A percentile compares a stretch with the other conserved stretches of the same genome.
Evolutionary conservation across 2,797 vertebrate species (phyloP).

Genomic region (Gambelia wislizenii): DNA sequence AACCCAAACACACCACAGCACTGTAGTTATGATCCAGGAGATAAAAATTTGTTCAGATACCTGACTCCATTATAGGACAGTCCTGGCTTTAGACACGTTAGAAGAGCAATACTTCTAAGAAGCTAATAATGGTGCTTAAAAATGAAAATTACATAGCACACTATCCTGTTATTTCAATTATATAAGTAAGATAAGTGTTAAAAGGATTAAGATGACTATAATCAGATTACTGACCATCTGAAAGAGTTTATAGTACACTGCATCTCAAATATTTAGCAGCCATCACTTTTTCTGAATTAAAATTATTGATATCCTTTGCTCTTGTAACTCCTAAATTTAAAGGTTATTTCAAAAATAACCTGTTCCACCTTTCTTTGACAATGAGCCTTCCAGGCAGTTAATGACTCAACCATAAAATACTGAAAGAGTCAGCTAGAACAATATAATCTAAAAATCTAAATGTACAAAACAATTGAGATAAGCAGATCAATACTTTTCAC

Average conservation of each 20-base stretch:
- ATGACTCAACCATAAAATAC: neutral
- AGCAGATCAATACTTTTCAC: neutral
- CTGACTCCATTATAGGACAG: constrained; percentile 6
- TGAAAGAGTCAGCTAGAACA: neutral
- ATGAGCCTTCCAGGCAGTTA: neutral
- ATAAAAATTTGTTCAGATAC: neutral
- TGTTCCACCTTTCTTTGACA: neutral
- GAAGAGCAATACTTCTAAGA: neutral
- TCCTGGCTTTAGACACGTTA: no score
- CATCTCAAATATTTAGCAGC: neutral
- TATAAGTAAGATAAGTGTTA: neutral
- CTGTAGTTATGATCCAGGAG: constrained; percentile 1
- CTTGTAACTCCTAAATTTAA: neutral
- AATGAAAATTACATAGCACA: neutral
- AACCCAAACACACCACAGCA: no score
- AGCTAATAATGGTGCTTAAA: neutral
- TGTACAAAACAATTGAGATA: neutral
- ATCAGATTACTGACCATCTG: neutral
- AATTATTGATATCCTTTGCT: neutral
- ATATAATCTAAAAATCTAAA: neutral
- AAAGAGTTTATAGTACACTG: neutral
- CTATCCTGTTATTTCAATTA: neutral
- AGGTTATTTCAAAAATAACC: neutral
- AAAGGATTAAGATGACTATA: neutral
- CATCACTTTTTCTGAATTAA: neutral